Evolutionary conservation across 2,888 invertebrate species (phyloP).

Genomic region (Xanthia togata): DNA sequence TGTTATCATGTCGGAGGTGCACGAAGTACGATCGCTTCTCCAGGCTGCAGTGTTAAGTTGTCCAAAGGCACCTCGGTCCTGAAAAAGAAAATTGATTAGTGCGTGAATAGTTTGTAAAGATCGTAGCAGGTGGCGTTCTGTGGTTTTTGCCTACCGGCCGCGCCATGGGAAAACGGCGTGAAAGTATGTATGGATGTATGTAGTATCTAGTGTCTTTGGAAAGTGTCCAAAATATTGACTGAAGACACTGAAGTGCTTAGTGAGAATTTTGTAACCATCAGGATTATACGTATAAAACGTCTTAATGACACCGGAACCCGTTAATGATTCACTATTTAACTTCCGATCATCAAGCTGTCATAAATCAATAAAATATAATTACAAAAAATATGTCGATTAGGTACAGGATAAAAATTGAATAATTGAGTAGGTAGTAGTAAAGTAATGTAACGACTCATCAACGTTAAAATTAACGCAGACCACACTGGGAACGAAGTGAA

Average conservation of each 20-base stretch:
- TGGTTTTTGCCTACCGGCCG: background rate
- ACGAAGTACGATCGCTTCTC: conserved; percentile 75
- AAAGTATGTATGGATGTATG: background rate
- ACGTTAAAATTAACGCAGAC: background rate
- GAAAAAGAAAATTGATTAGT: conserved; percentile 40
- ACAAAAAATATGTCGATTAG: background rate
- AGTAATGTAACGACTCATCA: background rate
- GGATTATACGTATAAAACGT: background rate
- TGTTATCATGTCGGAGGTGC: conserved; percentile 65
- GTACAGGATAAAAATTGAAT: background rate
- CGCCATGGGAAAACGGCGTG: background rate
- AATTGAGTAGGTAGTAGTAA: background rate
- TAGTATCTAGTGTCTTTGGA: background rate
- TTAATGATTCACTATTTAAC: background rate
- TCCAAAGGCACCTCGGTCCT: conserved; percentile 68
- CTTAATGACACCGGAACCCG: background rate
- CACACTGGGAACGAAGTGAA: too few relatives aligned
- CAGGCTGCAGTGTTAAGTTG: conserved; percentile 69
- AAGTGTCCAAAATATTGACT: background rate
- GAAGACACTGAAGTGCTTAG: too few relatives aligned
- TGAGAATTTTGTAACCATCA: background rate
- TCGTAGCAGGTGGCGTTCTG: background rate
- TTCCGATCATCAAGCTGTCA: background rate
- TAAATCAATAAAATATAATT: background rate
- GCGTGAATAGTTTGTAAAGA: background rate